Base-by-base conservation (phyloP, 2,113 vertebrate genomes). In the Tautogolabrus adspersus region DNA sequence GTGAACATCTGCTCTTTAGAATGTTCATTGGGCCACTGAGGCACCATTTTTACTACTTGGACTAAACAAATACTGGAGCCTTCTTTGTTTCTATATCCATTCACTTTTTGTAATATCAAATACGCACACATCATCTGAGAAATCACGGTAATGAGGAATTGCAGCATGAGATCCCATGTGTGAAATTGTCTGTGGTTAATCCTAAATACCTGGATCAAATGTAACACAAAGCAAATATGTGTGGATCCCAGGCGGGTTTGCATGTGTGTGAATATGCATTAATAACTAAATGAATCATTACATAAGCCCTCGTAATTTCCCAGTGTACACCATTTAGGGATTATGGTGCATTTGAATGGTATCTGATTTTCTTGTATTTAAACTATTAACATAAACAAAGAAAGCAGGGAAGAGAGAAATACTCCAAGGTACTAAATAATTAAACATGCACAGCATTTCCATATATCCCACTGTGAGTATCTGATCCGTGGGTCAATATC, bases 171-270 rank as follows among this genome's bases (percentile, higher is more conserved):
- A 40, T 40, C 38, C 81, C 83, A 91, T 87, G 89, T 91, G 89
- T 90, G 75, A 93, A 93, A 93, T 90, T 90, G 82, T 87, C 68
- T 87, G 60, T 40, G 19, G 75, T 89, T 81, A 79, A 80, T 82
- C 59, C 83, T 73, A 82, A 80, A 40, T 40, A 40, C 2, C 21
- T 72, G 26, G 51, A 85, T 89, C 68, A 74, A 77, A 88, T 89
- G 66, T 68, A 87, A 87, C 63, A 70, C 56, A 79, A 73, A 10
- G 62, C 59, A 71, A 75, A 61, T 40, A 10, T 40, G 7, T 8
- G 4, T 40, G 10, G 37, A 51, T 77, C 8, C 61, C 76, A 13
- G 19, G 18, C 51, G n/a, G 57, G 23, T 56, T 30, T 73, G 10
- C 10, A 18, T 61, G 19, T 58, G 46, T 15, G 42, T 61, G 62